A percentile compares a stretch with the other conserved stretches of the same genome.
phyloP scores from a whole-genome alignment of 2,888 invertebrate genomes.

The Embidobia sp. region DNA sequence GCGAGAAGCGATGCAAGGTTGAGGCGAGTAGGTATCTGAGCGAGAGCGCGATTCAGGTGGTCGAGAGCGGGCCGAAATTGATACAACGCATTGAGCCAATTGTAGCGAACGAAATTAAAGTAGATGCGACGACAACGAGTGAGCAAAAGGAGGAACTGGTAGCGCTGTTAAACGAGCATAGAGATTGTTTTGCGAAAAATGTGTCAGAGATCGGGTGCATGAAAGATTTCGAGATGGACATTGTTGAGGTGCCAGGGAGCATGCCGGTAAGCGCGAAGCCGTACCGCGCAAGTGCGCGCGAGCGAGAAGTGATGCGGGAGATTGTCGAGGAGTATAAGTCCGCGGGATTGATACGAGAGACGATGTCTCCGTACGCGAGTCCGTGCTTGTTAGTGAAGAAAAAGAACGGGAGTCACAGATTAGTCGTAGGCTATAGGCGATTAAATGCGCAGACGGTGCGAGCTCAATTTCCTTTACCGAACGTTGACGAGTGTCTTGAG shows the following conservation, averaged over 20 bases:
- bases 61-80: background rate
- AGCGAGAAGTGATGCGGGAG: background rate
- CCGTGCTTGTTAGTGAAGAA: conserved; percentile 64
- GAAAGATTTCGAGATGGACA: conserved; percentile 2
- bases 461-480: conserved; percentile 62
- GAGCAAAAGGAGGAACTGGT: conserved; percentile 31
- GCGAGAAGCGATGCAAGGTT: background rate
- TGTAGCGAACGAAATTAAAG: conserved; percentile 1
- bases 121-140: conserved; percentile 1
- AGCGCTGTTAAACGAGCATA: conserved; percentile 31
- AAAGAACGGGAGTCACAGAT: conserved; percentile 45
- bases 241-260: background rate
- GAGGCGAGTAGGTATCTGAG: too few relatives aligned
- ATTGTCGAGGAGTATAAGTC: background rate
- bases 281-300: background rate
- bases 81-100: conserved; percentile 8
- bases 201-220: conserved; percentile 14
- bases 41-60: background rate
- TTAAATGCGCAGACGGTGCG: conserved; percentile 57
- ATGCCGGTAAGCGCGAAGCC: background rate
- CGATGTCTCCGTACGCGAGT: conserved; percentile 62
- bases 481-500: conserved; percentile 46
- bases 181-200: conserved; percentile 20
- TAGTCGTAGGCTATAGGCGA: conserved; percentile 62
- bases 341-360: conserved; percentile 61